Percentiles rank a stretch among this genome's conserved stretches.
phyloP scores from a whole-genome alignment of 2,797 vertebrate species.

The Leptatherina wallacei region DNA sequence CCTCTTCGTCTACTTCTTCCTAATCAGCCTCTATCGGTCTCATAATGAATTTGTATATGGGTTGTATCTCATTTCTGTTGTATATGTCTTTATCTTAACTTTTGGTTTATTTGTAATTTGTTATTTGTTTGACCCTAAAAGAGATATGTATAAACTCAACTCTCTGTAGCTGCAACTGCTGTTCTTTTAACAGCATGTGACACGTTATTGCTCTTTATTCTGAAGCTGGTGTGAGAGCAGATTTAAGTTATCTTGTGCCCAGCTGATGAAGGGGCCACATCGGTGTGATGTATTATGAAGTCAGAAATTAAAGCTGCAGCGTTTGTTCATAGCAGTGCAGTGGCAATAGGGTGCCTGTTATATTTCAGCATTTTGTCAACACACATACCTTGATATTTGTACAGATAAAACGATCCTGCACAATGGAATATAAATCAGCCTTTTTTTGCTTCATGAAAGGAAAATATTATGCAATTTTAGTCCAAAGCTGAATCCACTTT shows the following conservation, averaged over 20 bases:
- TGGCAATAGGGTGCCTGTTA: constrained; percentile 9
- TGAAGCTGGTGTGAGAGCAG: constrained; percentile 27
- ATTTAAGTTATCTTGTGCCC: constrained; percentile 19
- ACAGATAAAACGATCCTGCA: neutral
- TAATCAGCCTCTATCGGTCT: constrained; percentile 61
- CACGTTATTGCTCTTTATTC: constrained; percentile 23
- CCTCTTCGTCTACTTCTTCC: constrained; percentile 20
- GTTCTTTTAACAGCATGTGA: constrained; percentile 30
- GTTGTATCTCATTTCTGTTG: constrained; percentile 58
- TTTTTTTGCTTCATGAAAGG: constrained; percentile 2
- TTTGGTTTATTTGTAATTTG: constrained; percentile 56
- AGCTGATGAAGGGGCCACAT: constrained; percentile 14
- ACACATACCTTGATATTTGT: neutral
- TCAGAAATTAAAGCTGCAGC: constrained; percentile 19
- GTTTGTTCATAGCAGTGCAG: constrained; percentile 28
- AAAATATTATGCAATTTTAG: neutral
- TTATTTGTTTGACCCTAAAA: constrained; percentile 63
- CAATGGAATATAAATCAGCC: constrained; percentile 30
- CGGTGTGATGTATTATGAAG: constrained; percentile 6
- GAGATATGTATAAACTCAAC: constrained; percentile 35
- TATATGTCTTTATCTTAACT: constrained; percentile 48
- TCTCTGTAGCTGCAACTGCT: constrained; percentile 8
- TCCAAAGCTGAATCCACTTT: constrained; percentile 3
- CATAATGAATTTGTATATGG: constrained; percentile 39
- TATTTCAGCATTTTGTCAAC: constrained; percentile 16